Evolutionary conservation across 2,113 vertebrate genomes (phyloP), one percentile per base, ranked within the genome.

Genomic region (Pterophyllum scalare): DNA sequence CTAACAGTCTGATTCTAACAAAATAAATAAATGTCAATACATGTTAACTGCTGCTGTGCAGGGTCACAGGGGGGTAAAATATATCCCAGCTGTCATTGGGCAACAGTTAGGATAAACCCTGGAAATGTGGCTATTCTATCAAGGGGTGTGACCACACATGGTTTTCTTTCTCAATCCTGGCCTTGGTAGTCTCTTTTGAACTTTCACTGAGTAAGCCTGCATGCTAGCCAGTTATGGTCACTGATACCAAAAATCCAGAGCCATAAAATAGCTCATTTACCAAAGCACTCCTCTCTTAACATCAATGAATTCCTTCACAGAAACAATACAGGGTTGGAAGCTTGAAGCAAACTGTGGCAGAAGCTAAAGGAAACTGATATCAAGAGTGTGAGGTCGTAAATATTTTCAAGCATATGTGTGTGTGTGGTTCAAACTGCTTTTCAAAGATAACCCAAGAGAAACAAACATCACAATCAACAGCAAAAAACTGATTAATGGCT

Each of bases 381-480:
- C 7, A 3, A 76, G 31, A 28, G 57, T 82, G 65, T 79, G 62
- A 79, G 72, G 79, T 62, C 40, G 31, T 59, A 77, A 46, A 81
- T 80, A 62, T 75, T 80, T 89, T 84, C 74, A 56, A 74, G 35
- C 9, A 20, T 31, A 38, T 56, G 40, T 70, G 20, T 38, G 33
- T 82, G 72, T 79, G 72, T 74, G 77, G 40, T 59, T 87, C 20
- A 8, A 81, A 81, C 19, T 77, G 8, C 67, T 52, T 46, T 88
- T 87, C 31, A 80, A 49, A 82, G n/a, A 85, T 74, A 79, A 81
- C 24, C 78, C 79, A 84, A 88, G 82, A 77, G 59, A 88, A 91
- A 87, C 83, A 90, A 88, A 79, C 89, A 90, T 58, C 52, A 65
- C 31, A 85, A 65, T 81, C 65, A 79, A 72, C 80, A 88, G 43